Evolutionary conservation across 2,888 invertebrate genomes (phyloP), one percentile per base, ranked within the genome.

Genomic region (Cheilosia scutellata): DNA sequence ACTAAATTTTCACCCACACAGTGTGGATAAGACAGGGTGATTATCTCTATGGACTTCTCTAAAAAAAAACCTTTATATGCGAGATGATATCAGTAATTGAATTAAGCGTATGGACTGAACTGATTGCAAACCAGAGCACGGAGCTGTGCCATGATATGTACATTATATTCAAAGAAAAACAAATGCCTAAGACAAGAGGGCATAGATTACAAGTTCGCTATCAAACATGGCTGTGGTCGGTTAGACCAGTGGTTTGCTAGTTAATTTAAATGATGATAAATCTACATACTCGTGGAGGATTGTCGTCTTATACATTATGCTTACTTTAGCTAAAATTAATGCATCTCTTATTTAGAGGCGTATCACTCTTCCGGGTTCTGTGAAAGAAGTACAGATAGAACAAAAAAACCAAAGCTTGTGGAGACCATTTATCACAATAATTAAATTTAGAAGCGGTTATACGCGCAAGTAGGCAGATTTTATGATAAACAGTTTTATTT

Each of bases 201-300:
- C 60, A 60, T 60, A 42, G 42, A 37, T 40, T 25, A 40, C 40
- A 37, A 37, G 37, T 37, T 40, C 58, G 40, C 13, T 11, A 58
- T 25, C 20, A 2, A 58, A 42, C 7, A 42, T 47, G 62, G 4
- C 13, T 31, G n/a, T 37, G 7, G 47, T 47, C 27, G 20, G 2
- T 20, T 47, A 16, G 47, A 6, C 5, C 44, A 16, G 42, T 44
- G 44, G 25, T 27, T 47, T 27, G 44, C 58, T 66, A 40, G 58
- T 51, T 51, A 58, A 49, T 31, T 58, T 76, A 65, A 75, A 75
- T 20, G 29, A 58, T 76, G 75, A 76, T 57, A 58, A 66, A 74
- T 74, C 53, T 42, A 53, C 62, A 63, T 42, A 42, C 31, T n/a
- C 4, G 16, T 7, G 20, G 9, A 2, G 7, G 7, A 16, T 6